Percentiles rank a stretch among this genome's conserved stretches.
Conservation (phyloP, 2,113 vertebrate genomes). For the Nothobranchius furzeri region DNA sequence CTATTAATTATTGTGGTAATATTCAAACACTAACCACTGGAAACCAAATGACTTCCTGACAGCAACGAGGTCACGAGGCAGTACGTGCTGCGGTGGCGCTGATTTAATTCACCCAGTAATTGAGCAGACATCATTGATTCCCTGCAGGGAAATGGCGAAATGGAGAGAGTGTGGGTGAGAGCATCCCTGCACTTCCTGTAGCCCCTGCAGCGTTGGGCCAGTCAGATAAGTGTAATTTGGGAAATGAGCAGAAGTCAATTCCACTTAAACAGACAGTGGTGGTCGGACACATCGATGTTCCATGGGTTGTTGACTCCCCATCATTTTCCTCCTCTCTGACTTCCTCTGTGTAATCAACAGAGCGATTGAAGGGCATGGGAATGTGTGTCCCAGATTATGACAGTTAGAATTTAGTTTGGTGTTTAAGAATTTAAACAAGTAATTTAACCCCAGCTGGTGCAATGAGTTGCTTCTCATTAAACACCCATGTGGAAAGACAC, state of each 20-base stretch:
- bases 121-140: conserved; percentile 84
- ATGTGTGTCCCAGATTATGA: conserved; percentile 51
- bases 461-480: too few species aligned
- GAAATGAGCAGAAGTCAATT: conserved; percentile 79
- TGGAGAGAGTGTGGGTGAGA: conserved; percentile 32
- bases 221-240: conserved; percentile 80
- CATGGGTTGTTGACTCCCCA: conserved; percentile 59
- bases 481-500: too few species aligned
- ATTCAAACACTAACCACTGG: conserved; percentile 50
- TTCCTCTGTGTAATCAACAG: conserved; percentile 70
- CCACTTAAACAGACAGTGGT: conserved; percentile 68
- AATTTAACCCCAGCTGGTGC: too few species aligned
- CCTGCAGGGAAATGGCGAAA: conserved; percentile 68
- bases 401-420: conserved; percentile 27
- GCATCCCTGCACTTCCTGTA: conserved; percentile 66
- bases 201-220: conserved; percentile 77
- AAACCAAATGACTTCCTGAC: conserved; percentile 72
- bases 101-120: conserved; percentile 83
- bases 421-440: conserved; percentile 33
- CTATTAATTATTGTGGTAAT: conserved; percentile 60
- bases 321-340: conserved; percentile 52
- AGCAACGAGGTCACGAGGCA: conserved; percentile 72
- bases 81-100: conserved; percentile 77
- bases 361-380: conserved; percentile 49
- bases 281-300: conserved; percentile 71